Evolutionary conservation across 2,797 vertebrate species (phyloP).

Genomic region (Rallus crepitans): DNA sequence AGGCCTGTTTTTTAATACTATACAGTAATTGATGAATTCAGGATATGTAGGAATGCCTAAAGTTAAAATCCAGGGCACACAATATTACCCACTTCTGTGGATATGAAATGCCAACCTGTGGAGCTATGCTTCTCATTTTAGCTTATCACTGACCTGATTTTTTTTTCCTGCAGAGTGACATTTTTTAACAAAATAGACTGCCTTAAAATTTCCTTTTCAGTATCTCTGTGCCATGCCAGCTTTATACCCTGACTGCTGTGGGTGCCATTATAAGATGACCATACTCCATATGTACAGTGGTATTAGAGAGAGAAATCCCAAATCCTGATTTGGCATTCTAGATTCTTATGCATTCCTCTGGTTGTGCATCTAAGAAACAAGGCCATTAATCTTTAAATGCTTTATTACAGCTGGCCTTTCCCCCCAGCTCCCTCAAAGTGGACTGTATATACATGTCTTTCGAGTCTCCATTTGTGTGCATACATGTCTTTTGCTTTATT

Average conservation of each 20-base stretch:
- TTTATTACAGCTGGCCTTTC: not conserved
- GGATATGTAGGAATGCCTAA: not conserved
- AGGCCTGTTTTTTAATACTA: not conserved
- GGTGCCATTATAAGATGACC: not conserved
- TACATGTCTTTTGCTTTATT: not conserved
- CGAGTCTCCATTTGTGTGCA: not conserved
- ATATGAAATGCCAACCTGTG: not conserved
- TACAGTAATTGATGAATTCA: not conserved
- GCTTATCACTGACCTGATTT: not conserved
- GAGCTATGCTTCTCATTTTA: not conserved
- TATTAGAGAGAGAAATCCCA: not conserved
- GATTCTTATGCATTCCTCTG: not conserved
- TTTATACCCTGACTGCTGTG: not conserved
- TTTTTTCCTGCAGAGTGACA: not conserved
- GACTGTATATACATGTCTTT: not conserved
- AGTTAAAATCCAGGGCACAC: not conserved
- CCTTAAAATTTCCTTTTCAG: not conserved
- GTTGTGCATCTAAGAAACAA: not conserved
- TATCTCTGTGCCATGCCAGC: not conserved
- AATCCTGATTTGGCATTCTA: not conserved
- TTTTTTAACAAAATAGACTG: not conserved
- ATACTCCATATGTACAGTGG: not conserved
- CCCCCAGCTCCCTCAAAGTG: not conserved
- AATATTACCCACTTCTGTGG: not conserved
- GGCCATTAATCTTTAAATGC: not conserved